Base-by-base conservation (phyloP, 2,888 invertebrate genomes). In the Apamea sordens region DNA sequence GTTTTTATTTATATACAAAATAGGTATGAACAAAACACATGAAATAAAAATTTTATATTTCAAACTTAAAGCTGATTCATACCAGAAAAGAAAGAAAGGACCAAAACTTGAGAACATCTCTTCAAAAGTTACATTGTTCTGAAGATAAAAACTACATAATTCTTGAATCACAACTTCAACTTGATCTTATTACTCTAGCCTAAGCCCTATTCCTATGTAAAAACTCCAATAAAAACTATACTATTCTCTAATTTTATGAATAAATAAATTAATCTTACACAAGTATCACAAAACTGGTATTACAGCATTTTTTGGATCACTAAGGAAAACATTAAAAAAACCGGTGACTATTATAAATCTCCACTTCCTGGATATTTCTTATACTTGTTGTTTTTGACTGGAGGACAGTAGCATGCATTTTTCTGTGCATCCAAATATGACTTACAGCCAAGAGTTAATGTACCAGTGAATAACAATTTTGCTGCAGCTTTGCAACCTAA, bases 401-500 rank as follows among this genome's bases (percentile, higher is more conserved):
- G 94, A 69, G 97, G 97, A 94, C 99, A 99, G 87, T 98, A 98
- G 91, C 99, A 99, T 0, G 99, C 98, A 84, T 98, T 97, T 89
- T 97, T 97, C 93, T 99, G 99, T 0, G 99, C 98, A 94, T 99
- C 98, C 85, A 98, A 97, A 93, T 98, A 99, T 41, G 99, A 98
- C 92, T 98, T 98, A 91, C 99, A 99, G 0, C 99, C 99, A 4
- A 99, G 95, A 13, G 99, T 98, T 68, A 98, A 95, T 0, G 99
- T 99, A 21, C 98, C 98, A 0, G 98, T 98, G 92, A 98, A 99
- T 36, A 99, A 96, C 94, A 99, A 96, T 94, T 99, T 99, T 0
- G 99, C 98, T 59, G 98, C 98, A 28, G 97, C 98, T 95, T 99
- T 98, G 92, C 99, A 99, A 77, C 98, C 98, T 98, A 95, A 79